A percentile compares a stretch with the other conserved stretches of the same genome.
Evolutionary conservation across 1,140 invertebrate genomes (phyloP).

Genomic region (Pygmarrhopalites habei): DNA sequence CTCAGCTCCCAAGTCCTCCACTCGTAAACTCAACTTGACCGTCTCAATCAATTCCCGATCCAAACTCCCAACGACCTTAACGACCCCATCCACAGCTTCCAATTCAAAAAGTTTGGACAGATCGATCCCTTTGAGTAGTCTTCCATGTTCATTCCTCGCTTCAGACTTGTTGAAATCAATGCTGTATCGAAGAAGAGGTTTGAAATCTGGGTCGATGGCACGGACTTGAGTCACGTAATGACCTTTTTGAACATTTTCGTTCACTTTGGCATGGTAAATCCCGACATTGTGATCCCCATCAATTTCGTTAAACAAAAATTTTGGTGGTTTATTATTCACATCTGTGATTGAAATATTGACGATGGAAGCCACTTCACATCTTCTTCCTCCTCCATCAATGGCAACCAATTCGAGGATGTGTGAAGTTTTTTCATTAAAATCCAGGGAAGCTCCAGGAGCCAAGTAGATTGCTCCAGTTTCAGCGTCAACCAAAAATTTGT

Average conservation of each 20-base stretch:
- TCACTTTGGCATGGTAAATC: slow-evolving; percentile 31
- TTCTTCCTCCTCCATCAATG: slow-evolving; percentile 74
- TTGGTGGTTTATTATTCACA: slow-evolving; percentile 57
- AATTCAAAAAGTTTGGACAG: slow-evolving; percentile 65
- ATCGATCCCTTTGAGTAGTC: slow-evolving; percentile 56
- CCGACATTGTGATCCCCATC: slow-evolving; percentile 45
- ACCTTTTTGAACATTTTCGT: slow-evolving; percentile 30
- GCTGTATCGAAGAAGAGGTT: slow-evolving; percentile 56
- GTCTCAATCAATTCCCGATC: slow-evolving; percentile 78
- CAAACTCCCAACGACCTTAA: slow-evolving; percentile 59
- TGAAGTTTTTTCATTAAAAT: slow-evolving; percentile 54
- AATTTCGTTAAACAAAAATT: slow-evolving; percentile 62
- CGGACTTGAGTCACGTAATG: slow-evolving; percentile 45
- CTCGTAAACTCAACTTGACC: slow-evolving; percentile 64
- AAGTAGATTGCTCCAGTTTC: slow-evolving; percentile 75
- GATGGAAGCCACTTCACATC: slow-evolving; percentile 58
- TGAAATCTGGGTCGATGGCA: slow-evolving; percentile 62
- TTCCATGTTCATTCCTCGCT: slow-evolving; percentile 67
- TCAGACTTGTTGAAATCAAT: slow-evolving; percentile 59
- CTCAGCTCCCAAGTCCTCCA: slow-evolving; percentile 75
- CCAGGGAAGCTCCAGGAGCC: slow-evolving; percentile 73
- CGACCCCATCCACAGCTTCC: slow-evolving; percentile 63
- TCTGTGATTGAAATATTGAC: slow-evolving; percentile 72
- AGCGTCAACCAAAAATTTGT: slow-evolving; percentile 85
- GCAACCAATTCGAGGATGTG: slow-evolving; percentile 55